Percentiles rank a stretch among this genome's conserved stretches.
Conservation (phyloP, 2,113 vertebrate species). For the Mellivora capensis region DNA sequence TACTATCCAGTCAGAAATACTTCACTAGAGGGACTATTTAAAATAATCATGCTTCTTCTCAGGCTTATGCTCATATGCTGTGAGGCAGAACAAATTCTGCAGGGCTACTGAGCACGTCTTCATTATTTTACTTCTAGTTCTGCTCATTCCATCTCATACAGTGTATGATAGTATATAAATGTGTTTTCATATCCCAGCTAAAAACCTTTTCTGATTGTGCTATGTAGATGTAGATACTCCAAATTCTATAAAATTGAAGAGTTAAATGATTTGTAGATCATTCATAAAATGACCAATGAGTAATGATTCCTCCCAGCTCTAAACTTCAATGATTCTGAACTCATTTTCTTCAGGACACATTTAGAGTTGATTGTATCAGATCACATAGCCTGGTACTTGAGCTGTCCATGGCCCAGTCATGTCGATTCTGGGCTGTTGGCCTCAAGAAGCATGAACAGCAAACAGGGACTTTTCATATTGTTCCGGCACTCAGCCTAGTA, state of each 20-base stretch:
- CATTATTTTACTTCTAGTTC: background rate
- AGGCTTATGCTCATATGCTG: background rate
- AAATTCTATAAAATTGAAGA: background rate
- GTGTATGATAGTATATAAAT: background rate
- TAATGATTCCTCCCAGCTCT: background rate
- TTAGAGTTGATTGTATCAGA: background rate
- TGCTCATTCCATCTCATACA: background rate
- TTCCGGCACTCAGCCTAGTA: background rate
- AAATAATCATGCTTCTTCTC: background rate
- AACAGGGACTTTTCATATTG: background rate
- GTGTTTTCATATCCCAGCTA: background rate
- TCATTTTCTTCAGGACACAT: background rate
- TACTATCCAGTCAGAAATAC: background rate
- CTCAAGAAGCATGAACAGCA: background rate
- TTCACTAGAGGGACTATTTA: background rate
- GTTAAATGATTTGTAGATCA: background rate
- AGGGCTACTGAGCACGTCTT: background rate
- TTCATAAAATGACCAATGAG: background rate
- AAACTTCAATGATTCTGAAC: background rate
- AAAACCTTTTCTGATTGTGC: background rate
- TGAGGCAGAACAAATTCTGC: background rate
- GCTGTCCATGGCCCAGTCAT: background rate
- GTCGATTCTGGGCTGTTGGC: background rate
- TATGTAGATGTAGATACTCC: background rate
- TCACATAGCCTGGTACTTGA: background rate